Base-by-base conservation (phyloP, 2,797 vertebrate genomes). In the Macropodus opercularis region DNA sequence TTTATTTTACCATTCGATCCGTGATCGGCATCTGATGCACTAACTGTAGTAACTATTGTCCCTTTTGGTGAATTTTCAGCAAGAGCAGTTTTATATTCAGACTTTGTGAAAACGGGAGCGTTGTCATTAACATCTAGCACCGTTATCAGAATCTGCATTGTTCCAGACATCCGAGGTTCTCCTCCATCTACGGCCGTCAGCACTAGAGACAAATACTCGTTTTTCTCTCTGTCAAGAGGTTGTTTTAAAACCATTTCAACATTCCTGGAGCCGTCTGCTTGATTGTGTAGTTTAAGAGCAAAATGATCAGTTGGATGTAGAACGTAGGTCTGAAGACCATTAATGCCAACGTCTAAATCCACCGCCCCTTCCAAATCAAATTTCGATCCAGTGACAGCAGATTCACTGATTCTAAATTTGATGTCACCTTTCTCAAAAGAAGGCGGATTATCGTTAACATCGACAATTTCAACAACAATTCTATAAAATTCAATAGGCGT, bases 41-140 rank as follows among this genome's bases (percentile, higher is more conserved):
- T 75, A 5, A 91, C 31, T 4, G 61, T 68, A 14, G 87, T 78
- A 54, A 92, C 81, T 11, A 86, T 81, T 8, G 76, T 70, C 3
- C 89, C 89, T 35, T 75, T 84, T 3, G 74, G 61, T 17, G 90
- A 91, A 61, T 92, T 92, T 75, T 93, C 91, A 6, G 11, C 24
- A 32, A 92, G 46, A 22, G 83, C 80, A 5, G 85, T 60, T 27
- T 73, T 75, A 22, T 91, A 92, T 34, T 75, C 32, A 11, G 43
- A 31, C 3, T 82, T 81, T 17, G 72, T 34, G 60, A 93, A 93
- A 8, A 64, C 19, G 2, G 91, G 91, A 0, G 86, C 52, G 23
- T 91, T 12, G 69, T 88, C 82, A 4, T 88, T 88, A 0, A 0
- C 65, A 35, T 88, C 84, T 14, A 83, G 53, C 2, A 87, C 76